Conservation (phyloP, 2,113 vertebrate species). For the Piprites chloris region DNA sequence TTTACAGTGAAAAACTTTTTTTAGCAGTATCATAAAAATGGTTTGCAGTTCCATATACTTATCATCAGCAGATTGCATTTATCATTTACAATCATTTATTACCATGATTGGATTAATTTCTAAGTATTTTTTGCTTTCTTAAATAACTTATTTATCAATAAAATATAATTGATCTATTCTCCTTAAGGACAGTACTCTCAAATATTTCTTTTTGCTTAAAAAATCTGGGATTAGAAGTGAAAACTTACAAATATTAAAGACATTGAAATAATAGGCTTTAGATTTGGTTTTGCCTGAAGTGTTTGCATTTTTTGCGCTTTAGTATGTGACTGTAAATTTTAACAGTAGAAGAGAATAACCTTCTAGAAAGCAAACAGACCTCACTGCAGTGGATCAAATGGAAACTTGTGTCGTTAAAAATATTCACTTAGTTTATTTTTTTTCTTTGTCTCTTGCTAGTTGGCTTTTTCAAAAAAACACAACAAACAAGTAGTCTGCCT, state of each 20-base stretch:
- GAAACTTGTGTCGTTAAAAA: background rate
- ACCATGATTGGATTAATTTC: background rate
- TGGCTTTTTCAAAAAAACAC: background rate
- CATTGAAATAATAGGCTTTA: background rate
- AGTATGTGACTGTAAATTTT: background rate
- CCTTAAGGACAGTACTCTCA: background rate
- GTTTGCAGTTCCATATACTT: background rate
- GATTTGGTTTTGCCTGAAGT: background rate
- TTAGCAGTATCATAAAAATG: background rate
- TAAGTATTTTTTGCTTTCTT: background rate
- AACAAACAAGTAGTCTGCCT: background rate
- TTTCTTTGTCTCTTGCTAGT: background rate
- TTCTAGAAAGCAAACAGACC: background rate
- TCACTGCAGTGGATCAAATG: background rate
- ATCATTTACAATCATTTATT: background rate
- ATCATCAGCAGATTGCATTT: background rate
- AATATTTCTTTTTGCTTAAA: background rate
- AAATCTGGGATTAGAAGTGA: background rate
- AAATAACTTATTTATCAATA: background rate
- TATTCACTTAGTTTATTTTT: background rate
- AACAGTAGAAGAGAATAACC: background rate
- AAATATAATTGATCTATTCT: background rate
- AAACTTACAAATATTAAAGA: background rate
- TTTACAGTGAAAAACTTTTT: background rate
- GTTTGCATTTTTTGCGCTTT: background rate